These are phyloP conservation scores for Heliconius hewitsoni DNA, from an alignment of 1,140 invertebrate genomes.

Conservation along the genomic window DNA sequence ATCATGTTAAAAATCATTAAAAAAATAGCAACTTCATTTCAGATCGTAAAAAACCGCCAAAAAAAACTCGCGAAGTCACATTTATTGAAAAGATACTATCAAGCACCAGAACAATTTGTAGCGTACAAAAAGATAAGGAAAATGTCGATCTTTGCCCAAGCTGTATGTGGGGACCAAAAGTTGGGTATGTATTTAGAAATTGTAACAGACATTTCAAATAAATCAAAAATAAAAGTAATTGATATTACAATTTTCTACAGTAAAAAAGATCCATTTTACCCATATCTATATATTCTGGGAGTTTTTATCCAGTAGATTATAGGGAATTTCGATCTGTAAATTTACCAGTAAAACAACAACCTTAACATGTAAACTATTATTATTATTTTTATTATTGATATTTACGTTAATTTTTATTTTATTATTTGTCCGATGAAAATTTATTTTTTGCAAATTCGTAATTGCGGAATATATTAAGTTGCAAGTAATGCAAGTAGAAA, in stretches of 20 bases:
- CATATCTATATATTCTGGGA: no score
- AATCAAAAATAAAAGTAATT: not conserved
- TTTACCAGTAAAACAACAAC: no score
- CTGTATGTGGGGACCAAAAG: slow-evolving; percentile 72
- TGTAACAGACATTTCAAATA: not conserved
- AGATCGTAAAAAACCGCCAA: slow-evolving; percentile 70
- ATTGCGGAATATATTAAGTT: no score
- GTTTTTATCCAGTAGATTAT: no score
- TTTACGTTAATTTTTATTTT: no score
- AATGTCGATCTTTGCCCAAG: slow-evolving; percentile 65
- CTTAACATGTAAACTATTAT: no score
- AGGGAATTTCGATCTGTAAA: no score
- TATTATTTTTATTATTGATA: no score
- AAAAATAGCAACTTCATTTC: slow-evolving; percentile 6
- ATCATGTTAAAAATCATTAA: not conserved
- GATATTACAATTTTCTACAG: not conserved
- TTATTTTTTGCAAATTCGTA: no score
- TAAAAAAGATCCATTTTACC: no score
- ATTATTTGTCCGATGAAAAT: no score
- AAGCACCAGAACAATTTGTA: slow-evolving; percentile 61
- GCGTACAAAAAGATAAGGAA: slow-evolving; percentile 56
- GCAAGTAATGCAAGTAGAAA: no score
- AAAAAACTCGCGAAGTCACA: slow-evolving; percentile 52
- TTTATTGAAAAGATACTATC: slow-evolving; percentile 67
- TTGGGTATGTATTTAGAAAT: slow-evolving; percentile 50